Evolutionary conservation across 2,888 invertebrate species (phyloP), one percentile per base, ranked within the genome.

Genomic region (Lordiphosa fenestrarum): DNA sequence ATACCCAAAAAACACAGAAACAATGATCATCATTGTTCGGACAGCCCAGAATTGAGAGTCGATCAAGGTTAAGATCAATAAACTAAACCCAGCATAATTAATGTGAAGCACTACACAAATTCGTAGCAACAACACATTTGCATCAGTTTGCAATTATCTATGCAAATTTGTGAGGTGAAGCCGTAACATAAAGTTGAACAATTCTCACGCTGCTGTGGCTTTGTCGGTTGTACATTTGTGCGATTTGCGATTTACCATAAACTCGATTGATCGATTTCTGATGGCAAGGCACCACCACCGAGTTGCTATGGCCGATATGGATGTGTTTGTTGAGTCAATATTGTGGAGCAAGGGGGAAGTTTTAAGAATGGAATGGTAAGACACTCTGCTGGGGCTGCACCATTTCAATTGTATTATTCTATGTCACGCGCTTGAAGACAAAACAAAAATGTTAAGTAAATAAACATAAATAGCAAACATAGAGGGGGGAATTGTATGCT

Each of bases 101-200:
- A 76, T 82, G 80, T 52, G 41, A 36, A 37, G n/a, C 42, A 40
- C 51, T 44, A 48, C 39, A 68, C 59, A 57, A 60, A 63, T 51
- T 40, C 53, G 57, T 67, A 71, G 61, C 59, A 50, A 21, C 21
- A 48, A 33, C 36, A 55, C 12, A 41, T 35, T 78, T 78, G 82
- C 77, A 81, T 81, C 71, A 58, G 52, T 84, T 74, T 58, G 66
- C 71, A 77, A 78, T 78, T 84, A 78, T 77, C 71, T 78, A 78
- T 84, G 84, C 84, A 76, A 78, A 78, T 82, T 56, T 54, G 5
- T 35, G 36, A 37, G 46, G 57, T 44, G 55, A 51, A 58, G 64
- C 55, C 41, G 40, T 15, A 30, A 56, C 40, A 6, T 25, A 15
- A n/a, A 46, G 44, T 41, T 55, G 21, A 49, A 52, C 58, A 58